These are phyloP conservation scores for Phasianus colchicus DNA, from an alignment of 2,113 vertebrate species.

Conservation along the genomic window DNA sequence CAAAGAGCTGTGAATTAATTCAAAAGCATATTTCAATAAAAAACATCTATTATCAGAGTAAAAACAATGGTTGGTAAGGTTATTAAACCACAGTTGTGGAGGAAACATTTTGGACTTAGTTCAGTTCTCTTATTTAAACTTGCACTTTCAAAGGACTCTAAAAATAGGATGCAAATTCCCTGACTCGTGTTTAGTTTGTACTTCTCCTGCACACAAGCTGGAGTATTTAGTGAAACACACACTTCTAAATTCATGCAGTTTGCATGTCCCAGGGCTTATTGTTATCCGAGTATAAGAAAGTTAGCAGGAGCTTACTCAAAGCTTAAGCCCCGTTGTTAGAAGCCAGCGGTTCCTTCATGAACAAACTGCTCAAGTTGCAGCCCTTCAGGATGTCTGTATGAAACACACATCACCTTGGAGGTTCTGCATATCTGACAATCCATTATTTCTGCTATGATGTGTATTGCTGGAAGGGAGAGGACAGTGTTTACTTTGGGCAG, in stretches of 20 bases:
- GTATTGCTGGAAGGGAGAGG: fast-evolving
- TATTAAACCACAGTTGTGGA: neutral
- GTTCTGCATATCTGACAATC: neutral
- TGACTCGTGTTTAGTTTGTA: neutral
- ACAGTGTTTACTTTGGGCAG: neutral
- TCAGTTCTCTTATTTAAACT: neutral
- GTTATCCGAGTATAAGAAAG: neutral
- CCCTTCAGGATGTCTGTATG: neutral
- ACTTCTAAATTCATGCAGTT: neutral
- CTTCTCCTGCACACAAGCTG: neutral
- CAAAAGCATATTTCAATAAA: neutral
- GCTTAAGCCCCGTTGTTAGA: neutral
- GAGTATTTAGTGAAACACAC: neutral
- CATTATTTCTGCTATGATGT: neutral
- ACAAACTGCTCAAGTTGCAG: neutral
- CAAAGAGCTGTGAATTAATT: neutral
- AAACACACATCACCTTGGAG: fast-evolving
- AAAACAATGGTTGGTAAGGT: neutral
- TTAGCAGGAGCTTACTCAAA: neutral
- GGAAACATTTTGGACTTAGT: neutral
- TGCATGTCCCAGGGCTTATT: neutral
- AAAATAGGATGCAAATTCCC: neutral
- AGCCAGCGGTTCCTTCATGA: neutral
- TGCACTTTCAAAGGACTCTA: neutral
- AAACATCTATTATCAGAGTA: neutral